Percentiles rank a stretch among this genome's conserved stretches.
phyloP scores from a whole-genome alignment of 2,113 vertebrate species.

The Megaptera novaeangliae region DNA sequence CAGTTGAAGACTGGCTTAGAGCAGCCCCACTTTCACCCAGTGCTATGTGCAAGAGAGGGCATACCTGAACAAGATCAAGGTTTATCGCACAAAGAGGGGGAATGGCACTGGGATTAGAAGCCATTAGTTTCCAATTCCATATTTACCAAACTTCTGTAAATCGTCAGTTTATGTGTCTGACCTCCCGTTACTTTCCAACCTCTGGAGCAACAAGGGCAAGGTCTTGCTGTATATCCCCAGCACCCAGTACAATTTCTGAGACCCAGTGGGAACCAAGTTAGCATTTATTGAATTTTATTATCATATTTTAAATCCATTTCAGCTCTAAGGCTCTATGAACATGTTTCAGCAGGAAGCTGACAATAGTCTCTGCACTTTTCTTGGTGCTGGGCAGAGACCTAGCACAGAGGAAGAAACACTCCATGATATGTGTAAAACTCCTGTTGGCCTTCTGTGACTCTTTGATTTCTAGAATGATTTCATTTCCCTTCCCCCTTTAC shows the following conservation, averaged over 20 bases:
- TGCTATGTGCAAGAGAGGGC: neutral
- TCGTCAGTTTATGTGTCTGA: neutral
- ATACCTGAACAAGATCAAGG: neutral
- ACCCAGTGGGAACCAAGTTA: neutral
- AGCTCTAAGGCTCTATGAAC: neutral
- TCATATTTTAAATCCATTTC: neutral
- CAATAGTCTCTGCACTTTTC: neutral
- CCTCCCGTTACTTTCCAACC: neutral
- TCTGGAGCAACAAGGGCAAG: neutral
- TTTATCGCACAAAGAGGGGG: neutral
- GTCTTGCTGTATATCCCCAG: neutral
- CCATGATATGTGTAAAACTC: neutral
- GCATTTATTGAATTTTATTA: neutral
- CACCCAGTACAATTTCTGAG: neutral
- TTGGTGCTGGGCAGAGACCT: neutral
- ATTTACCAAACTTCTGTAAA: neutral
- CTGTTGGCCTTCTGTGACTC: constrained; percentile 45
- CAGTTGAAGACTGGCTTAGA: neutral
- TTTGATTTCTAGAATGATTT: constrained; percentile 74
- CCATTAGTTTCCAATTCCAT: neutral
- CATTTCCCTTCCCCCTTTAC: constrained; percentile 77
- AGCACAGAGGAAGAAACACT: constrained; percentile 10
- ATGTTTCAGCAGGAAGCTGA: neutral
- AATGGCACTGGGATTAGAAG: neutral
- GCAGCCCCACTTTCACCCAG: neutral